Conservation (phyloP, 1,140 invertebrate genomes). For the Aphaenogaster ashmeadi region DNA sequence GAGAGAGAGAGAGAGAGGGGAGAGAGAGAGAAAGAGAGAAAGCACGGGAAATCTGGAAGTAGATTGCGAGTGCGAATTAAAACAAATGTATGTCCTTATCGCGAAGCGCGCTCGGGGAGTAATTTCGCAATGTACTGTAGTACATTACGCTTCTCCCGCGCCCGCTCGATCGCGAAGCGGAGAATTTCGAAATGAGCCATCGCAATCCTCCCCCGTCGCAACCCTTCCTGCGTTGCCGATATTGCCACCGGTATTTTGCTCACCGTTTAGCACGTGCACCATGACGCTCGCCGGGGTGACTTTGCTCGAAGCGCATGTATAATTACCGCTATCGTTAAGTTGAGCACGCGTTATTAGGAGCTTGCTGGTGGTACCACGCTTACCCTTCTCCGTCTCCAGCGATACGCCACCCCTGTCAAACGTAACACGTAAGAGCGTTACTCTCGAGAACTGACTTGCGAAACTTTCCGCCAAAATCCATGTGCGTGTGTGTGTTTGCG, state of each 20-base stretch:
- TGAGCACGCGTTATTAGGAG: conserved; percentile 94
- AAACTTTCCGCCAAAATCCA: conserved; percentile 30
- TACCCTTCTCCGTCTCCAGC: conserved; percentile 96
- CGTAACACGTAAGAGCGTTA: conserved; percentile 43
- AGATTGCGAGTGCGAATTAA: conserved; percentile 53
- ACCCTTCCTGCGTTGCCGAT: neutral
- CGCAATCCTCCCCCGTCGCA: neutral
- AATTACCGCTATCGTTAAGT: conserved; percentile 94
- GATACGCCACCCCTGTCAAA: conserved; percentile 92
- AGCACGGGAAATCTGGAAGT: neutral
- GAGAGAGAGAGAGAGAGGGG: neutral
- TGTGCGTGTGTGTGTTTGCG: neutral
- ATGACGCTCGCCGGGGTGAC: conserved; percentile 94
- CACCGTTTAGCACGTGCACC: conserved; percentile 96
- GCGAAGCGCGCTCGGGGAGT: conserved; percentile 40
- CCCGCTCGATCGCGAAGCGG: conserved; percentile 8
- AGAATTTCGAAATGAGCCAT: conserved; percentile 61
- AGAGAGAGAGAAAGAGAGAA: neutral
- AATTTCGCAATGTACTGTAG: conserved; percentile 40
- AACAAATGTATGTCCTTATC: conserved; percentile 55
- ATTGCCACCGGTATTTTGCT: conserved; percentile 75
- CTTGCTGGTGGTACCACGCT: conserved; percentile 94
- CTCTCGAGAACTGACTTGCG: conserved; percentile 22
- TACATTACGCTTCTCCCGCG: conserved; percentile 28
- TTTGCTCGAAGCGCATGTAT: conserved; percentile 94